Evolutionary conservation across 2,797 vertebrate genomes (phyloP).

Genomic region (Protosalanx chinensis): DNA sequence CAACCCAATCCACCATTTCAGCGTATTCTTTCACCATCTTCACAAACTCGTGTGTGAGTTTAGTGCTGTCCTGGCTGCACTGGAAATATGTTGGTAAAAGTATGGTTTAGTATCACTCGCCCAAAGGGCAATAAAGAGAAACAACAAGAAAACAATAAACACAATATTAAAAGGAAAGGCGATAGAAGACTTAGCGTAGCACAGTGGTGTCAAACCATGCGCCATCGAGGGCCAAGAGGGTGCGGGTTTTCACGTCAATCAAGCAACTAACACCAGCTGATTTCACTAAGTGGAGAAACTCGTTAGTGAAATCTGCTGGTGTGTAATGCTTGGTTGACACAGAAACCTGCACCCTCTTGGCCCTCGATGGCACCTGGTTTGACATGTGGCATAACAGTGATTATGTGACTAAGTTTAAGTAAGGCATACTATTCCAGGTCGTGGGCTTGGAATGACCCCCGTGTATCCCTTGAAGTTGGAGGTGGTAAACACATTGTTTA

Average conservation of each 20-base stretch:
- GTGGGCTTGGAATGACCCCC: fast-evolving
- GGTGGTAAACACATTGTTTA: constrained; percentile 43
- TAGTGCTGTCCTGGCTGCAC: constrained; percentile 42
- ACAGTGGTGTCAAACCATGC: not conserved
- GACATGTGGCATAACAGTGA: not conserved
- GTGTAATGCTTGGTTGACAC: no score
- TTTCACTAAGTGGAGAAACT: no score
- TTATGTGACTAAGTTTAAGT: not conserved
- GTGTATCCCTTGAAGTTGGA: constrained; percentile 39
- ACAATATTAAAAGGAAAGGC: not conserved
- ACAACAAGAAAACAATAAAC: not conserved
- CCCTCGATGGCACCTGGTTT: no score
- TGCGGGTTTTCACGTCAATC: no score
- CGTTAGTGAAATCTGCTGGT: no score
- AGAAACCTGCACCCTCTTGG: no score
- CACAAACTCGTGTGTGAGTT: fast-evolving
- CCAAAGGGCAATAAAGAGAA: not conserved
- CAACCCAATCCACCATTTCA: constrained; percentile 58
- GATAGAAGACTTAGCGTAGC: not conserved
- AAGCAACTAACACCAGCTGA: no score
- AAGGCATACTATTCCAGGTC: constrained; percentile 48
- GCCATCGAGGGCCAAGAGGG: no score
- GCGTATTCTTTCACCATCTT: constrained; percentile 19
- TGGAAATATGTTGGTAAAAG: constrained; percentile 44
- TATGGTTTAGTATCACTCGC: not conserved